These are phyloP conservation scores for Liodrosophila aerea DNA, from an alignment of 2,888 invertebrate genomes.

Conservation along the genomic window DNA sequence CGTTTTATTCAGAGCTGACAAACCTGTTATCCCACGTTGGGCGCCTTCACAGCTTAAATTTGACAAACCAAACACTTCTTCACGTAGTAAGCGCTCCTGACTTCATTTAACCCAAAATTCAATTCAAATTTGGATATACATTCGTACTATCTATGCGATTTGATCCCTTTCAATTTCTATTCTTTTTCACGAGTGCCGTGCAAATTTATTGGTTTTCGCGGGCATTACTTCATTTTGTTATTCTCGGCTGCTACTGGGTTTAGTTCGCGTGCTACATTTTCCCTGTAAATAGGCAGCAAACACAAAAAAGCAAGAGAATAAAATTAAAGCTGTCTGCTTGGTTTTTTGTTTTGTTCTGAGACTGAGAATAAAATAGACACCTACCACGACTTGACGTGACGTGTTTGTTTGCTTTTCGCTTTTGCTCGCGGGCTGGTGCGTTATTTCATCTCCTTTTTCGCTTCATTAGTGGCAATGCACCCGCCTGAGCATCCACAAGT, in stretches of 20 bases:
- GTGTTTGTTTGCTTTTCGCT: conserved; percentile 73
- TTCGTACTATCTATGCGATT: conserved; percentile 36
- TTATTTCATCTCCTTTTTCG: conserved; percentile 24
- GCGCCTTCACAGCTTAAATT: not conserved
- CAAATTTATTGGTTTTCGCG: conserved; percentile 68
- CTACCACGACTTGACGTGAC: conserved; percentile 50
- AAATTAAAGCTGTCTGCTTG: conserved; percentile 60
- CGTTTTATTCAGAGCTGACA: not conserved
- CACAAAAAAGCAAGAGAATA: conserved; percentile 32
- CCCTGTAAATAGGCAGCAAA: conserved; percentile 64
- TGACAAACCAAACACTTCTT: too few relatives aligned
- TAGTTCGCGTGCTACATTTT: conserved; percentile 66
- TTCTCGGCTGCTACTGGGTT: conserved; percentile 36
- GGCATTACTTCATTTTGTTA: conserved; percentile 46
- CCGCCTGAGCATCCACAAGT: conserved; percentile 23
- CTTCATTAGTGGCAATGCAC: conserved; percentile 74
- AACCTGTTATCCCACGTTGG: not conserved
- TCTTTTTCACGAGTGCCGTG: conserved; percentile 37
- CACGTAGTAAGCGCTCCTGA: not conserved
- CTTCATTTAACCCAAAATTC: conserved; percentile 11
- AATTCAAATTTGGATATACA: conserved; percentile 16
- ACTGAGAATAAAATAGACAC: conserved; percentile 46
- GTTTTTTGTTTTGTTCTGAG: conserved; percentile 12
- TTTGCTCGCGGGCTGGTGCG: conserved; percentile 36
- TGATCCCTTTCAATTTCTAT: conserved; percentile 39